A percentile compares a stretch with the other conserved stretches of the same genome.
Evolutionary conservation across 1,140 invertebrate species (phyloP).

Genomic region (Grapholita molesta): DNA sequence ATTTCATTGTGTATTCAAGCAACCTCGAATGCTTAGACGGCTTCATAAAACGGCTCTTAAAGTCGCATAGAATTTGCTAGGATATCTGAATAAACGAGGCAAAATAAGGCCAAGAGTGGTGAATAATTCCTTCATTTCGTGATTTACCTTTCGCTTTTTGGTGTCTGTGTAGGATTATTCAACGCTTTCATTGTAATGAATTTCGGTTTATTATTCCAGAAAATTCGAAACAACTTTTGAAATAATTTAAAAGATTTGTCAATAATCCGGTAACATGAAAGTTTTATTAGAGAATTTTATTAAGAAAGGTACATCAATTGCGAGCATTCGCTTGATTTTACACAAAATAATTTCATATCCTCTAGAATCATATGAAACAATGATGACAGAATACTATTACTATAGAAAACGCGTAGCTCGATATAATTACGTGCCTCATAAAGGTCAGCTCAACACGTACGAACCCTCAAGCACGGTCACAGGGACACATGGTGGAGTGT

Average conservation of each 20-base stretch:
- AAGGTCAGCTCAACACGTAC: background rate
- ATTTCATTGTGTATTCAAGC: slow-evolving; percentile 7
- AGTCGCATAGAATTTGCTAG: slow-evolving; percentile 1
- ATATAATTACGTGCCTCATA: background rate
- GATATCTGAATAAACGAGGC: background rate
- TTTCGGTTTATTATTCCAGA: background rate
- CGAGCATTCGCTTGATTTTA: too few species aligned
- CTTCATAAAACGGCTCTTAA: background rate
- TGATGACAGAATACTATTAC: background rate
- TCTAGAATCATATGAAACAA: background rate
- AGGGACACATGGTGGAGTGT: background rate
- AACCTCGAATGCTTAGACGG: slow-evolving; percentile 2
- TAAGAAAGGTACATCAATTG: too few species aligned
- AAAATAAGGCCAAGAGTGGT: background rate
- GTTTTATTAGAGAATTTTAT: too few species aligned
- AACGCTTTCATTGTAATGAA: background rate
- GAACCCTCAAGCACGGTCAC: background rate
- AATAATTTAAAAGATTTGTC: too few species aligned
- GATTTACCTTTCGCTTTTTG: background rate
- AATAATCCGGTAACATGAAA: too few species aligned
- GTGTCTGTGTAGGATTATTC: background rate
- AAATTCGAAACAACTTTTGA: background rate
- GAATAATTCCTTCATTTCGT: slow-evolving; percentile 4
- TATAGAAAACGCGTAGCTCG: background rate
- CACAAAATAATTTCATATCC: background rate